These are phyloP conservation scores for Psilopsiagon aymara DNA, from an alignment of 2,113 vertebrate species.

Conservation along the genomic window DNA sequence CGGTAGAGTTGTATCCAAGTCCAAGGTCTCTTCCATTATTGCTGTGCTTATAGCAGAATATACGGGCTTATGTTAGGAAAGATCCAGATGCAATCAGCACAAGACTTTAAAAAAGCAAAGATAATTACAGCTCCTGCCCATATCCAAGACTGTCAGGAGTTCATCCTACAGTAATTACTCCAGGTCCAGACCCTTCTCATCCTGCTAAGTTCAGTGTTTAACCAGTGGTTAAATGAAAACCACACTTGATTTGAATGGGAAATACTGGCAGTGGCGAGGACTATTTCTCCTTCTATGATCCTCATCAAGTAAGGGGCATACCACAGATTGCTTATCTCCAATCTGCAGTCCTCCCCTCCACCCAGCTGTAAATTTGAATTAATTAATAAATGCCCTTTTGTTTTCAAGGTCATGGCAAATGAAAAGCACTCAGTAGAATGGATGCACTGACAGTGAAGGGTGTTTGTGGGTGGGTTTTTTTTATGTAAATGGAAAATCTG, in stretches of 20 bases:
- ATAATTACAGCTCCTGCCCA: not conserved
- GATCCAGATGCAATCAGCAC: not conserved
- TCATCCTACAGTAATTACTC: not conserved
- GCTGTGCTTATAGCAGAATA: not conserved
- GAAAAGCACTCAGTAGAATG: constrained; percentile 40
- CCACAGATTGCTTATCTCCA: constrained; percentile 18
- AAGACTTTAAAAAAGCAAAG: not conserved
- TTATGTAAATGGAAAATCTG: not conserved
- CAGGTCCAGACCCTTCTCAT: not conserved
- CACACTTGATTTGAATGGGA: not conserved
- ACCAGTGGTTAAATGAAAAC: not conserved
- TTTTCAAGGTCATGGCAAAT: constrained; percentile 64
- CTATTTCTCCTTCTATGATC: not conserved
- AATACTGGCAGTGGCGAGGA: not conserved
- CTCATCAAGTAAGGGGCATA: constrained; percentile 40
- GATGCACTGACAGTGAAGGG: constrained; percentile 19
- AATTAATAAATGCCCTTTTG: constrained; percentile 37
- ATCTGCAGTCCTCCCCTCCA: constrained; percentile 56
- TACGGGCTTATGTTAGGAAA: not conserved
- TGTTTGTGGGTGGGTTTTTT: not conserved
- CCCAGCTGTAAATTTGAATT: constrained; percentile 58
- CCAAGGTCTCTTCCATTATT: not conserved
- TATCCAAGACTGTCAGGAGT: not conserved
- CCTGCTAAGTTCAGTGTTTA: not conserved
- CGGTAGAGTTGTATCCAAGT: not conserved